Percentiles rank a stretch among this genome's conserved stretches.
Conservation (phyloP, 2,888 invertebrate genomes). For the Gari tellinella region DNA sequence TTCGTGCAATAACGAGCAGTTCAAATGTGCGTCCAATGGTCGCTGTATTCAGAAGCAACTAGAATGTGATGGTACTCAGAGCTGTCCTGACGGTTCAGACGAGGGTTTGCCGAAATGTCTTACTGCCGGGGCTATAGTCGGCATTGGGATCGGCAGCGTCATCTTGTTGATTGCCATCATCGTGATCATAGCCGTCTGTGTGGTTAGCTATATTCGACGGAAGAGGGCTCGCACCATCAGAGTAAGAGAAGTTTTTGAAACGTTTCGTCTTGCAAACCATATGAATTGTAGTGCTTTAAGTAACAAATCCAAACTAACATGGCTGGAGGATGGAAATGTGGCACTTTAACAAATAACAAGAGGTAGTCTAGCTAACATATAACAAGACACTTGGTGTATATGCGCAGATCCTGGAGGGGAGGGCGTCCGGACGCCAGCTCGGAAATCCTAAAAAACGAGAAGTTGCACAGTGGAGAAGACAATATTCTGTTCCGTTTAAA, state of each 20-base stretch:
- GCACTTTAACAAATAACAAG: no score
- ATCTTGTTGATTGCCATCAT: conserved; percentile 40
- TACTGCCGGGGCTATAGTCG: conserved; percentile 43
- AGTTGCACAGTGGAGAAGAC: no score
- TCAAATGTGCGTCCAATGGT: conserved; percentile 35
- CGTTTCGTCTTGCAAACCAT: no score
- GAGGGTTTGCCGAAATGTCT: conserved; percentile 56
- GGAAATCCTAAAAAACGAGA: no score
- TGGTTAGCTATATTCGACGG: conserved; percentile 24
- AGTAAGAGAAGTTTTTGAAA: conserved; percentile 32
- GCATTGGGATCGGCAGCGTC: conserved; percentile 43
- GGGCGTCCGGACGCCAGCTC: no score
- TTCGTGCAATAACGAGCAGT: conserved; percentile 48
- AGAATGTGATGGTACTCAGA: conserved; percentile 41
- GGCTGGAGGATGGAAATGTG: no score
- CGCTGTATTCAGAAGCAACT: conserved; percentile 47
- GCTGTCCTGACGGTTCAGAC: conserved; percentile 53
- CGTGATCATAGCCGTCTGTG: conserved; percentile 38
- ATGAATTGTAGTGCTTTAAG: no score
- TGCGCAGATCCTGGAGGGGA: no score
- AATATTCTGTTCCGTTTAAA: no score
- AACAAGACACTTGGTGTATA: no score
- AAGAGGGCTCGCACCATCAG: conserved; percentile 54
- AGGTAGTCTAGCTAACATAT: no score
- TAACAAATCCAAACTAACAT: no score